Evolutionary conservation across 2,888 invertebrate genomes (phyloP).

Genomic region (Pemphredon lugubris): DNA sequence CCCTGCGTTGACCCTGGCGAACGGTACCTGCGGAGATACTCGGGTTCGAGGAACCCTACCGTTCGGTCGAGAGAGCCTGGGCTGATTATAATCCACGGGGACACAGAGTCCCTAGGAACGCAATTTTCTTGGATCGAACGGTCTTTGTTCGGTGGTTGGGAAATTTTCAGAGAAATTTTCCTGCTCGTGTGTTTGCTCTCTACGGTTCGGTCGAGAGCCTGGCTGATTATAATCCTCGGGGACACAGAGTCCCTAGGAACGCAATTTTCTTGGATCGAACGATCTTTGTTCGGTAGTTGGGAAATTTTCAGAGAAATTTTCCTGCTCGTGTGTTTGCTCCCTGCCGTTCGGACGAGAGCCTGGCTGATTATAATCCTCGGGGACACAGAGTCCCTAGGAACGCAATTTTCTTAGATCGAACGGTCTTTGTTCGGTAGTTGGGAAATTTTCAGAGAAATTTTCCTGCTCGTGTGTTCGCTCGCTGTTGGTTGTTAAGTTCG

Average conservation of each 20-base stretch:
- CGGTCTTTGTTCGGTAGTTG: conserved; percentile 12
- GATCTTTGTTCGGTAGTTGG: conserved; percentile 12
- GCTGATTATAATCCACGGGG: conserved; percentile 57
- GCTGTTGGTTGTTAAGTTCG: conserved; percentile 49
- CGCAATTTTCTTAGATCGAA: conserved; percentile 24
- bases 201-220: conserved; percentile 39
- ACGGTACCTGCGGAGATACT: conserved; percentile 67
- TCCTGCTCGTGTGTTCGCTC: conserved; percentile 24
- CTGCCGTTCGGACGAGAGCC: conserved; percentile 42
- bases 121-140: conserved; percentile 22
- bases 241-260: conserved; percentile 39
- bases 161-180: neutral
- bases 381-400: conserved; percentile 40
- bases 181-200: conserved; percentile 44
- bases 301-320: neutral
- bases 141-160: conserved; percentile 11
- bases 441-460: neutral
- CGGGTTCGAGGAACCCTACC: conserved; percentile 69
- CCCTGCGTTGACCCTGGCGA: conserved; percentile 64
- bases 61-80: conserved; percentile 37
- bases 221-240: conserved; percentile 56
- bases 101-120: conserved; percentile 37
- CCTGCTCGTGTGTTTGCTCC: conserved; percentile 36
- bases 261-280: conserved; percentile 22
- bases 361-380: conserved; percentile 57